Evolutionary conservation across 2,113 vertebrate species (phyloP).

Genomic region (Beaufortia kweichowensis): DNA sequence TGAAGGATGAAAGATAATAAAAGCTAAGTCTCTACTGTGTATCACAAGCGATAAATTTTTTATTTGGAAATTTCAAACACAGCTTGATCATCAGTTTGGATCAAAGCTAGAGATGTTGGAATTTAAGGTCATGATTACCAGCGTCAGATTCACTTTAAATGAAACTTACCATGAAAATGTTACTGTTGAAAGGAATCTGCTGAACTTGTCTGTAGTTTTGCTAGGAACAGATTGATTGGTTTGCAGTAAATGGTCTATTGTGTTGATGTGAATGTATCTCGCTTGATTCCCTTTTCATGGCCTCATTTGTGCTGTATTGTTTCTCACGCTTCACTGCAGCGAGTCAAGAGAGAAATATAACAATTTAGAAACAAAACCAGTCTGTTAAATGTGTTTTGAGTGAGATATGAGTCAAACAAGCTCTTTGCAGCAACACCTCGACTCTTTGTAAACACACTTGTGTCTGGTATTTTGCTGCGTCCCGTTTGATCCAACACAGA

Average conservation of each 20-base stretch:
- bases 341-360: constrained; percentile 3
- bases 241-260: background rate
- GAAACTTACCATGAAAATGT: background rate
- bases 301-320: constrained; percentile 22
- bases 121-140: background rate
- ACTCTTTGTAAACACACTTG: constrained; percentile 39
- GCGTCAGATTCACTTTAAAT: background rate
- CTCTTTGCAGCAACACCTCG: background rate
- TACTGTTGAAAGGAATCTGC: background rate
- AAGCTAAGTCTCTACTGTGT: too few species aligned
- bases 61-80: too few species aligned
- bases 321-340: background rate
- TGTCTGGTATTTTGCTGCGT: constrained; percentile 18
- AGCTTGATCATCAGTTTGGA: background rate
- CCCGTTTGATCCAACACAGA: constrained; percentile 44
- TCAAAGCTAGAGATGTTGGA: background rate
- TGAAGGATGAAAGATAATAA: too few species aligned
- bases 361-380: background rate
- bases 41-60: too few species aligned
- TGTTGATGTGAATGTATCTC: background rate
- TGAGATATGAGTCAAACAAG: background rate
- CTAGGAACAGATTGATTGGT: background rate
- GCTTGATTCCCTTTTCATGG: background rate
- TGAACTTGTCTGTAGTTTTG: constrained; percentile 9
- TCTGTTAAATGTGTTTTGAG: constrained; percentile 19